These are phyloP conservation scores for Drosophila nr. perissopoda DNA, from an alignment of 2,888 invertebrate genomes.

Conservation along the genomic window DNA sequence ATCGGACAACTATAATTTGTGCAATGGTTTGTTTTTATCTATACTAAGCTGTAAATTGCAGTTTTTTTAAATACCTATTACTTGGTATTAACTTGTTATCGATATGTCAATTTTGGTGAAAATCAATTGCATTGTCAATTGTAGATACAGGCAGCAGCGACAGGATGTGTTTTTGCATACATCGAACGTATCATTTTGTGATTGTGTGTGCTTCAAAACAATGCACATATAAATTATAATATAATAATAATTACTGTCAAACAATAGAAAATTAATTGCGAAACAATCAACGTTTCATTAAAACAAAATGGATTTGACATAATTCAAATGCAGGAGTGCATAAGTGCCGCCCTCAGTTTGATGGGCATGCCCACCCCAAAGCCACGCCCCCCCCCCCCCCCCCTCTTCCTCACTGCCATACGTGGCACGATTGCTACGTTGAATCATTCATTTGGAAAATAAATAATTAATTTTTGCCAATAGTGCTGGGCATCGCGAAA, in stretches of 20 bases:
- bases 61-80: not conserved
- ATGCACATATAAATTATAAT: slow-evolving; percentile 71
- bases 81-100: slow-evolving; percentile 21
- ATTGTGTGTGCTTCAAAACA: slow-evolving; percentile 47
- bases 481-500: slow-evolving; percentile 69
- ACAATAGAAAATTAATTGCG: slow-evolving; percentile 80
- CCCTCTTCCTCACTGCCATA: not conserved
- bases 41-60: not conserved
- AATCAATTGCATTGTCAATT: slow-evolving; percentile 34
- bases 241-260: slow-evolving; percentile 80
- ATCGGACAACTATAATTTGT: not conserved
- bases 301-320: slow-evolving; percentile 84
- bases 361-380: slow-evolving; percentile 15
- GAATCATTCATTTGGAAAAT: slow-evolving; percentile 82
- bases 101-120: slow-evolving; percentile 23
- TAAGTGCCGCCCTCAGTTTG: slow-evolving; percentile 70
- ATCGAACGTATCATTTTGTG: slow-evolving; percentile 40
- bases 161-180: slow-evolving; percentile 43
- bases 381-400: not conserved
- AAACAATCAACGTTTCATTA: slow-evolving; percentile 82
- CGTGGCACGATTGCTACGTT: slow-evolving; percentile 49
- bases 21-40: not conserved
- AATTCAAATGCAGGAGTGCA: slow-evolving; percentile 84
- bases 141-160: slow-evolving; percentile 15
- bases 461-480: slow-evolving; percentile 84